Evolutionary conservation across 1,140 invertebrate species (phyloP).

Genomic region (Venturia canescens): DNA sequence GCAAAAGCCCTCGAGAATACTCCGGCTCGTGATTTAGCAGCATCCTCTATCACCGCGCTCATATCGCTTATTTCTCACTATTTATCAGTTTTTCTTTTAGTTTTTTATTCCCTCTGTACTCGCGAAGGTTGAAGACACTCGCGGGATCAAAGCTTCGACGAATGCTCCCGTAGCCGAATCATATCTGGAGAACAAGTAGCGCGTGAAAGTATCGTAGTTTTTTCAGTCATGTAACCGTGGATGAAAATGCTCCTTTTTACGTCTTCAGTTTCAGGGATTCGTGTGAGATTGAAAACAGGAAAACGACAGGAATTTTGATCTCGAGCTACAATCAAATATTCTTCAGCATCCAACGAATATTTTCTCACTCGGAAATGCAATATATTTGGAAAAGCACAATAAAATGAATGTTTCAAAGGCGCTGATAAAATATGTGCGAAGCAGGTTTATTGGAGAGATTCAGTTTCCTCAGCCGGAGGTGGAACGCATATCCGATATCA

Average conservation of each 20-base stretch:
- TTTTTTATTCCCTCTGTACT: neutral
- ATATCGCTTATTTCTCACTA: constrained; percentile 56
- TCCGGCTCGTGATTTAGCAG: constrained; percentile 66
- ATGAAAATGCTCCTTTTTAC: no score
- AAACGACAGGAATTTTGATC: no score
- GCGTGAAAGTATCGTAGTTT: no score
- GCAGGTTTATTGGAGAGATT: constrained; percentile 28
- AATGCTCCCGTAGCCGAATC: neutral
- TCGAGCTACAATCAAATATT: no score
- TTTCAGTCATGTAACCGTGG: no score
- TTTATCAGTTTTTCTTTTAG: constrained; percentile 3
- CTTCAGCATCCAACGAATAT: no score
- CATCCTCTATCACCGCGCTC: constrained; percentile 70
- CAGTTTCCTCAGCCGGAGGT: neutral
- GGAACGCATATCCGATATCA: neutral
- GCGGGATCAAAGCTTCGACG: neutral
- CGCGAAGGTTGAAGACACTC: neutral
- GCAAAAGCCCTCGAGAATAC: constrained; percentile 72
- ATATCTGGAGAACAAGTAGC: no score
- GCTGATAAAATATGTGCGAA: neutral
- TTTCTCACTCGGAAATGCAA: neutral
- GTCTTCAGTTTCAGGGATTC: no score
- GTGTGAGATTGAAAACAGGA: no score
- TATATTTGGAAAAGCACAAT: no score
- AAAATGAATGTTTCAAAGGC: neutral